phyloP scores from a whole-genome alignment of 2,797 vertebrate species.

The Buphagus erythrorhynchus region DNA sequence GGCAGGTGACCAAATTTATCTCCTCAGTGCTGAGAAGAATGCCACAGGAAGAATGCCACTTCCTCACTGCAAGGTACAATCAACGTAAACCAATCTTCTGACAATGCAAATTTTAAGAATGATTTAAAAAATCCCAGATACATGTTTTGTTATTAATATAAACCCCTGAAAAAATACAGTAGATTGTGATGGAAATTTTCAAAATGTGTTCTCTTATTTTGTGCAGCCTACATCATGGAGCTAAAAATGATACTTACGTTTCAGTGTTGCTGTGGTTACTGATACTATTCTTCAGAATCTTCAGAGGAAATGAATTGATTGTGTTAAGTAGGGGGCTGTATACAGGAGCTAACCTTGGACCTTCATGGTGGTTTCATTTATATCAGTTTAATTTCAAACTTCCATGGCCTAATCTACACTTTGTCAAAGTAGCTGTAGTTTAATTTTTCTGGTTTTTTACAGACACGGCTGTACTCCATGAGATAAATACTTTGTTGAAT shows the following conservation, averaged over 20 bases:
- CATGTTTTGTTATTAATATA: slow-evolving; percentile 1
- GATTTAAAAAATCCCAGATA: background rate
- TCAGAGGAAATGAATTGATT: slow-evolving; percentile 13
- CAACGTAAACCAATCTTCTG: background rate
- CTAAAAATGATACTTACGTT: slow-evolving; percentile 52
- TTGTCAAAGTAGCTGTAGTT: background rate
- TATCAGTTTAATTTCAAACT: background rate
- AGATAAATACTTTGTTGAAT: background rate
- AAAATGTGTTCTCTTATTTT: slow-evolving; percentile 22
- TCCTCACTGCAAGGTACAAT: background rate
- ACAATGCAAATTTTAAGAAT: background rate
- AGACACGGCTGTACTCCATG: background rate
- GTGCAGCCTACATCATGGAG: slow-evolving; percentile 19
- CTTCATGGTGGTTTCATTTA: background rate
- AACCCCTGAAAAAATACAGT: background rate
- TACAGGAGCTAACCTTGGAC: slow-evolving; percentile 1
- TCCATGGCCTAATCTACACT: background rate
- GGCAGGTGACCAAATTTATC: background rate
- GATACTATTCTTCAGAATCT: slow-evolving; percentile 42
- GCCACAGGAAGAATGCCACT: background rate
- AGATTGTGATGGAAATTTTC: slow-evolving; percentile 15
- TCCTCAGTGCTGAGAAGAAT: background rate
- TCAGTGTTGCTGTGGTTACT: slow-evolving; percentile 60
- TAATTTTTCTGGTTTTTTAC: background rate
- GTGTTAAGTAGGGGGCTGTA: slow-evolving; percentile 8